Percentiles rank a stretch among this genome's conserved stretches.
phyloP scores from a whole-genome alignment of 2,888 invertebrate genomes.

The Microplitis manilae region DNA sequence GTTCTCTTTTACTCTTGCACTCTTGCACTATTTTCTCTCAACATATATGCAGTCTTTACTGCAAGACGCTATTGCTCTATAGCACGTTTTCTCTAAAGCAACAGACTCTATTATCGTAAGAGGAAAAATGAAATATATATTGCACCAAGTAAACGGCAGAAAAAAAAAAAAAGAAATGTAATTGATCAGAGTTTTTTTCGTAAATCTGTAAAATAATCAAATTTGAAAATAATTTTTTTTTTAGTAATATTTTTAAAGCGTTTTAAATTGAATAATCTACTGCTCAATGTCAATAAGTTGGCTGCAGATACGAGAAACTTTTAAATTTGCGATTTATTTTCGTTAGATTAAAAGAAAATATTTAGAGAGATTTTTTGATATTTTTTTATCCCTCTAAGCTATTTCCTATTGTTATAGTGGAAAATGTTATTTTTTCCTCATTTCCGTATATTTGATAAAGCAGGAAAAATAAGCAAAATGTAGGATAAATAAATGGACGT shows the following conservation, averaged over 20 bases:
- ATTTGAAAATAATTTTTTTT: too few relatives aligned
- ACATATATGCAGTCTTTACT: neutral
- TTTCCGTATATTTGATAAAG: neutral
- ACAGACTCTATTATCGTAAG: neutral
- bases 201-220: too few relatives aligned
- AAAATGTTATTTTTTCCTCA: neutral
- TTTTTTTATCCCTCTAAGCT: neutral
- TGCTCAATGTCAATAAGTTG: neutral
- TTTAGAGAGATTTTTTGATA: neutral
- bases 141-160: neutral
- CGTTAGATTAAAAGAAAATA: neutral
- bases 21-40: neutral
- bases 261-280: too few relatives aligned
- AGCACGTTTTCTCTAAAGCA: neutral
- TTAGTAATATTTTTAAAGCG: too few relatives aligned
- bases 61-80: neutral
- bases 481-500: neutral
- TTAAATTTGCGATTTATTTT: neutral
- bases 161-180: neutral
- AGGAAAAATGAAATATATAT: neutral
- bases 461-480: neutral
- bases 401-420: neutral
- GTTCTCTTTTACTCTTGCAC: neutral
- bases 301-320: neutral
- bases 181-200: too few relatives aligned